Conservation (phyloP, 2,888 invertebrate species). For the Piscicola geometra region DNA sequence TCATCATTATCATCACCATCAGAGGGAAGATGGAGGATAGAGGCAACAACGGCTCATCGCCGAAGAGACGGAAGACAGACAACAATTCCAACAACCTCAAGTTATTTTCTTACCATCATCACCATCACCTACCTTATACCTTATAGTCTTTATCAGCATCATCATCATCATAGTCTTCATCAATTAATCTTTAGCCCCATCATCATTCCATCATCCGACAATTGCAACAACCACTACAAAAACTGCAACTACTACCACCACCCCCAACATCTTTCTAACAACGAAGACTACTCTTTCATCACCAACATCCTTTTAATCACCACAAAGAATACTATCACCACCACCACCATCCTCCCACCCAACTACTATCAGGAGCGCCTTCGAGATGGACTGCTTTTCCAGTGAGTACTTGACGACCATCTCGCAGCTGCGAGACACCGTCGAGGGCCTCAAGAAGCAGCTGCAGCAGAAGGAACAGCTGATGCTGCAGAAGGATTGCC, state of each 20-base stretch:
- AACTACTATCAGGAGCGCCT: slow-evolving; percentile 2
- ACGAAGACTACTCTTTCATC: too few relatives aligned
- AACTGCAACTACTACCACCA: background rate
- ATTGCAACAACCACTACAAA: too few relatives aligned
- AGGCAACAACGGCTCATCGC: background rate
- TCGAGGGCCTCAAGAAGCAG: slow-evolving; percentile 83
- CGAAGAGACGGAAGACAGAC: slow-evolving; percentile 20
- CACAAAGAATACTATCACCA: too few relatives aligned
- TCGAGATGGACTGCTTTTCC: slow-evolving; percentile 60
- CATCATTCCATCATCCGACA: too few relatives aligned
- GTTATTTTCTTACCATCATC: background rate
- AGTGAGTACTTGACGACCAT: slow-evolving; percentile 66
- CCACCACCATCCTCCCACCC: background rate
- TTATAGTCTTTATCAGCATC: too few relatives aligned
- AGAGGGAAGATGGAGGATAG: background rate
- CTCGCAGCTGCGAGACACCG: slow-evolving; percentile 87
- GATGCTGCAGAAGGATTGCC: slow-evolving; percentile 75
- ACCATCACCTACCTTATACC: background rate
- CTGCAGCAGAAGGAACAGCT: slow-evolving; percentile 77
- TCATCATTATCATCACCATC: background rate
- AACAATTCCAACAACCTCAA: background rate
- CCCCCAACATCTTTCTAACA: too few relatives aligned
- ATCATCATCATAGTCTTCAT: too few relatives aligned
- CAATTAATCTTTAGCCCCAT: too few relatives aligned
- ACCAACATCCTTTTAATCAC: too few relatives aligned